Evolutionary conservation across 92 coral and sea anemone genomes (phyloP), one percentile per base, ranked within the genome.

Genomic region (Galaxea fascicularis): DNA sequence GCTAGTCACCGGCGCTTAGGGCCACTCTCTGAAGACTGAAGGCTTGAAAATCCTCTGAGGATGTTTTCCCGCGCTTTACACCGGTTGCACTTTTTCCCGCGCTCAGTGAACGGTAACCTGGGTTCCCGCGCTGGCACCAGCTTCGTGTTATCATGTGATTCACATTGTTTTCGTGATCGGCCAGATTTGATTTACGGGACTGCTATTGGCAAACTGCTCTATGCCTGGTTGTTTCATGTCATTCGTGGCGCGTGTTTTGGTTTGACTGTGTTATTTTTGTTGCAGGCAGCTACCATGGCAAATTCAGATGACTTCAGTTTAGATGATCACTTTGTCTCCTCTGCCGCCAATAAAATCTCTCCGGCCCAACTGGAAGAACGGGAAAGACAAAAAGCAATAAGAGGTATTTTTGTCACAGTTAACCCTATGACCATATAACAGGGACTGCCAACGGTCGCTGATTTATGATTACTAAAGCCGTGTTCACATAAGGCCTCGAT

Each of bases 301-400:
- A 93, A 87, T 87, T 89, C 98, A 14, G 95, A 92, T 44, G 51
- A 94, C 82, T 96, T 96, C 89, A 90, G 93, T 14, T 86, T 96
- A 75, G 99, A 96, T 71, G 99, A 96, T 73, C 98, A 95, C 80
- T 96, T 96, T 70, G 99, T 92, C 60, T 83, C 99, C 28, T 93
- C 98, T 18, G 99, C 99, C 21, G 95, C 98, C 27, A 94, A 90
- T 65, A 89, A 94, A 75, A 71, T 86, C 52, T 89, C 98, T 29
- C 90, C 95, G 14, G 99, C 98, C 26, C 89, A 96, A 24, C 91
- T 78, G 45, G 98, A 96, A 69, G 97, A 94, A 84, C 88, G 98
- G 62, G 96, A 93, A 10, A 87, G 89, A 75, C 92, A 89, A 69
- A 96, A 80, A 78, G 99, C 99, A 0, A 94, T 96, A 15, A 82